Evolutionary conservation across 1,140 invertebrate genomes (phyloP).

Genomic region (Helicoverpa armigera): DNA sequence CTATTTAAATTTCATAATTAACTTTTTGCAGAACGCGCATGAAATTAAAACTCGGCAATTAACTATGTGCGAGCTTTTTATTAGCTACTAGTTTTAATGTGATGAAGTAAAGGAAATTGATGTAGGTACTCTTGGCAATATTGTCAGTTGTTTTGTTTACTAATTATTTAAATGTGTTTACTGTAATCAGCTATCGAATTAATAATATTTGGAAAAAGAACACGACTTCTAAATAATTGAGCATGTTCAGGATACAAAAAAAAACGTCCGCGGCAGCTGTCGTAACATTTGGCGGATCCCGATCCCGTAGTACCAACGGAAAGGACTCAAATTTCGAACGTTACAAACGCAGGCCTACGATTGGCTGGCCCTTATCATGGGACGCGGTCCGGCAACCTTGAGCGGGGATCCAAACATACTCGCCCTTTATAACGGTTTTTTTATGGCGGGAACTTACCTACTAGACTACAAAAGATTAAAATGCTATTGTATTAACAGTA

Average conservation of each 20-base stretch:
- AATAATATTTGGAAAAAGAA: too few species aligned
- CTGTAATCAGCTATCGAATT: too few species aligned
- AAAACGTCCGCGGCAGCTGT: conserved; percentile 19
- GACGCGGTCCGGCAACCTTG: conserved; percentile 73
- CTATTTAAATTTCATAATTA: conserved; percentile 68
- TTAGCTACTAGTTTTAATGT: not conserved
- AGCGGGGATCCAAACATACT: conserved; percentile 65
- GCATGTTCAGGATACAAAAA: not conserved
- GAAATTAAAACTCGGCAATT: conserved; percentile 26
- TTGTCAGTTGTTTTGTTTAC: not conserved
- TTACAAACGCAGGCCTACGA: conserved; percentile 68
- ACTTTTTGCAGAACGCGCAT: conserved; percentile 59
- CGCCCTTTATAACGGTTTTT: conserved; percentile 76
- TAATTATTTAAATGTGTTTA: too few species aligned
- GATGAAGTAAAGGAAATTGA: not conserved
- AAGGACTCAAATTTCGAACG: conserved; percentile 63
- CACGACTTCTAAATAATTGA: too few species aligned
- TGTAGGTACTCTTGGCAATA: not conserved
- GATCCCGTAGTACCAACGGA: conserved; percentile 1
- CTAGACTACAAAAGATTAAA: not conserved
- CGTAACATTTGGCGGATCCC: conserved; percentile 33
- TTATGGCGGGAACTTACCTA: conserved; percentile 52
- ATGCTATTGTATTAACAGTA: not conserved
- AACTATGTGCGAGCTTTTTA: conserved; percentile 10
- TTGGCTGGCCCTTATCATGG: conserved; percentile 82